These are phyloP conservation scores for Malacosoma neustria DNA, from an alignment of 2,888 invertebrate species.

Conservation along the genomic window DNA sequence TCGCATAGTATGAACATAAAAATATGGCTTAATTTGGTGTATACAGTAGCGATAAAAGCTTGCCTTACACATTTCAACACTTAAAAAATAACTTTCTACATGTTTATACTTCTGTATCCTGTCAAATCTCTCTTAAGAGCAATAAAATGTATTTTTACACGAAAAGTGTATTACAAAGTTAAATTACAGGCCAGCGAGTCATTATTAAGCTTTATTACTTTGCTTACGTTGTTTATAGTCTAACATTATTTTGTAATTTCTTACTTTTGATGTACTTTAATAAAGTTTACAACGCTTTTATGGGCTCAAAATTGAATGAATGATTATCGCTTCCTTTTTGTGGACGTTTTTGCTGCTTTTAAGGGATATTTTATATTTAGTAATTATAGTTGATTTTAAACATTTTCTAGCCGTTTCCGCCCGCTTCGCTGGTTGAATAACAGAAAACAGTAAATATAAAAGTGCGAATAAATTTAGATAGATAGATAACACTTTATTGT, in stretches of 20 bases:
- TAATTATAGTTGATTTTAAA: too few relatives aligned
- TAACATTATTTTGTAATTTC: slow-evolving; percentile 22
- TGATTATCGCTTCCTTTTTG: slow-evolving; percentile 8
- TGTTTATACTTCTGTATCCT: slow-evolving; percentile 16
- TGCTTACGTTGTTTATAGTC: slow-evolving; percentile 22
- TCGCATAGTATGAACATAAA: too few relatives aligned
- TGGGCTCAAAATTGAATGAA: slow-evolving; percentile 16
- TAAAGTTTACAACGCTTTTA: slow-evolving; percentile 20
- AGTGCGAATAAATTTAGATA: too few relatives aligned
- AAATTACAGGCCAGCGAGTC: slow-evolving; percentile 29
- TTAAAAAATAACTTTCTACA: slow-evolving; percentile 1
- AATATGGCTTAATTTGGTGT: too few relatives aligned
- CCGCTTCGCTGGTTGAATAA: too few relatives aligned
- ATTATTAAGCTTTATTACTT: slow-evolving; percentile 30
- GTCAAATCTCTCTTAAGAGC: slow-evolving; percentile 23
- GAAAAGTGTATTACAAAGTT: slow-evolving; percentile 42
- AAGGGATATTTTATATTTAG: too few relatives aligned
- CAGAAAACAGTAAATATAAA: too few relatives aligned
- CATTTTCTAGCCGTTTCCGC: too few relatives aligned
- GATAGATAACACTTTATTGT: too few relatives aligned
- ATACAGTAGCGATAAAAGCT: too few relatives aligned
- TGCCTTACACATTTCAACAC: background rate
- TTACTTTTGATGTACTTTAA: slow-evolving; percentile 24
- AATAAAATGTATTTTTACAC: slow-evolving; percentile 28
- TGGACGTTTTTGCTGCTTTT: too few relatives aligned